phyloP scores from a whole-genome alignment of 1,140 invertebrate genomes.

The Sycobia sp. region DNA sequence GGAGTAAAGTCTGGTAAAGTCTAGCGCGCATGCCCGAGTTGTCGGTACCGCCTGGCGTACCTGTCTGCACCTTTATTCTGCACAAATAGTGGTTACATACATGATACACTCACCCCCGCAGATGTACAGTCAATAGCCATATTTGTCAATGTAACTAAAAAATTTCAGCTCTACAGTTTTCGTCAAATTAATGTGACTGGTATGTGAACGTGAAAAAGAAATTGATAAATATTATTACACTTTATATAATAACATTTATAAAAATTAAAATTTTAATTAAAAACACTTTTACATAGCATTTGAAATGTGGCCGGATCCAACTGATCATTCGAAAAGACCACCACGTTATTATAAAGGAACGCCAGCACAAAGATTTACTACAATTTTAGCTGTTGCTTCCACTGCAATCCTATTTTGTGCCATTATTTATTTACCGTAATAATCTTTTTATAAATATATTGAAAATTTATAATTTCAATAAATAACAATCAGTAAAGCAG shows the following conservation, averaged over 20 bases:
- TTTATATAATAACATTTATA: too few relatives aligned
- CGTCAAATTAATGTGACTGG: too few relatives aligned
- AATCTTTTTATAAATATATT: neutral
- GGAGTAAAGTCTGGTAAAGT: too few relatives aligned
- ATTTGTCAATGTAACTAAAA: too few relatives aligned
- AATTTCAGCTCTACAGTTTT: too few relatives aligned
- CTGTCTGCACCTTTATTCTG: too few relatives aligned
- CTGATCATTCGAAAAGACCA: constrained; percentile 31
- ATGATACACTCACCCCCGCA: too few relatives aligned
- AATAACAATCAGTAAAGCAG: neutral
- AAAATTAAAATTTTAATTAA: neutral
- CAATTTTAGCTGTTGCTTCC: neutral
- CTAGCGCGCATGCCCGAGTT: too few relatives aligned
- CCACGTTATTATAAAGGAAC: constrained; percentile 36
- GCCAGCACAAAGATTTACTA: constrained; percentile 6
- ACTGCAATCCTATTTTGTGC: neutral
- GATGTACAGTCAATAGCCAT: too few relatives aligned
- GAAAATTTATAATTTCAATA: neutral
- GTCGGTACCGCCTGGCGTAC: too few relatives aligned
- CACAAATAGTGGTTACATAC: neutral
- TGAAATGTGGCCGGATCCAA: constrained; percentile 39
- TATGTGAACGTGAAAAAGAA: too few relatives aligned
- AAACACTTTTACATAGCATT: neutral
- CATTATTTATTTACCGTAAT: neutral
- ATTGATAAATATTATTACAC: too few relatives aligned